These are phyloP conservation scores for Sebastes flavidus DNA, from an alignment of 2,797 vertebrate genomes.

Conservation along the genomic window DNA sequence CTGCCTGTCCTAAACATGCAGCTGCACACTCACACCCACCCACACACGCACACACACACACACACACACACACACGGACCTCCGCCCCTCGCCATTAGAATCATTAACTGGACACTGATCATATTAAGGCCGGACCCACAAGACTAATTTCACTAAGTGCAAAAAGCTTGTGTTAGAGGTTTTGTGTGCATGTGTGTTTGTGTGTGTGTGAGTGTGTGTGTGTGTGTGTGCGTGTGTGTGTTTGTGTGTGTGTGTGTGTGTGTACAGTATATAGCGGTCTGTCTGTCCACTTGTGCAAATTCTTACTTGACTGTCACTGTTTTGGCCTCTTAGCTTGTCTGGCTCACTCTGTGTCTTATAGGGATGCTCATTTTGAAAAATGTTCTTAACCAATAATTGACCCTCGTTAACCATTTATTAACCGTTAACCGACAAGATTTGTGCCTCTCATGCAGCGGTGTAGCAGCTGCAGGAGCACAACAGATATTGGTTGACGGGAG, in stretches of 20 bases:
- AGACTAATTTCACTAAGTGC: slow-evolving; percentile 73
- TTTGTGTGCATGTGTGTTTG: slow-evolving; percentile 1
- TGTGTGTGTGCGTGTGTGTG: not conserved
- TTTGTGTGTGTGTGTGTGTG: not conserved
- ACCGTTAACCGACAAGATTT: no score
- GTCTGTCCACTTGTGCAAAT: slow-evolving; percentile 3
- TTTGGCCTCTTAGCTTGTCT: slow-evolving; percentile 7
- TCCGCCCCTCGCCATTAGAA: slow-evolving; percentile 48
- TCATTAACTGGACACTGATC: slow-evolving; percentile 74
- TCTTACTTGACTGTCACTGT: not conserved
- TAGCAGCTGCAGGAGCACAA: no score
- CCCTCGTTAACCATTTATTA: no score
- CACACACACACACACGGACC: not conserved
- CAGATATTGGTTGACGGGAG: no score
- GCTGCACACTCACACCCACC: not conserved
- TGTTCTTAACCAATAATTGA: no score
- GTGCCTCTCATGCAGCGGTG: no score
- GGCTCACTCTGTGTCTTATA: not conserved
- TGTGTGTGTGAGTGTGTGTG: slow-evolving; percentile 11
- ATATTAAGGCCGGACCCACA: slow-evolving; percentile 54
- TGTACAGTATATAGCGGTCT: not conserved
- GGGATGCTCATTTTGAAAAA: no score
- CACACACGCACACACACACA: not conserved
- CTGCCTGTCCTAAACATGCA: slow-evolving; percentile 26
- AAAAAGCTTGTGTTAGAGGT: slow-evolving; percentile 38